A percentile compares a stretch with the other conserved stretches of the same genome.
Conservation (phyloP, 2,113 vertebrate species). For the Choloepus hoffmanni region DNA sequence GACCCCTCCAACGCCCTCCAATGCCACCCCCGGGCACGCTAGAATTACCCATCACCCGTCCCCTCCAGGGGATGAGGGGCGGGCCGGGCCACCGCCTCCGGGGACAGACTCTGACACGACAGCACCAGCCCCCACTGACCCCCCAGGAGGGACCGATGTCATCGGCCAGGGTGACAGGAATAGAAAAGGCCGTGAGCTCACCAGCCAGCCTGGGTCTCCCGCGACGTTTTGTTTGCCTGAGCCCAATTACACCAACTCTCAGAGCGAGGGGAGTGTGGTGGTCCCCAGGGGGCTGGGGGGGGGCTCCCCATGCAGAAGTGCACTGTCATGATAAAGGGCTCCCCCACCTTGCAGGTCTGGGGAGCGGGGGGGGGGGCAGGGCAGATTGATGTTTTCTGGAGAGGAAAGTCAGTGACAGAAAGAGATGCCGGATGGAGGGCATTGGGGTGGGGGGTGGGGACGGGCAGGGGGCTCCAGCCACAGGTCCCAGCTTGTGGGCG, state of each 20-base stretch:
- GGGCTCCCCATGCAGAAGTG: conserved; percentile 52
- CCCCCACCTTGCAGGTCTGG: too few species aligned
- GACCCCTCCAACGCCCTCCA: neutral
- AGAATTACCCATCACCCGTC: neutral
- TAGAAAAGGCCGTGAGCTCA: conserved; percentile 61
- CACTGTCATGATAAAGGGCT: conserved; percentile 68
- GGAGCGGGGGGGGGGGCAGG: neutral
- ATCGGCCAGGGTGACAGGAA: neutral
- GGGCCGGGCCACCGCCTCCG: neutral
- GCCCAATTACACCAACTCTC: conserved; percentile 76
- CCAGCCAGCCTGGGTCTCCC: conserved; percentile 58
- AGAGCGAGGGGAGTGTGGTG: neutral
- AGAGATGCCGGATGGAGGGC: neutral
- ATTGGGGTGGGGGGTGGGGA: neutral
- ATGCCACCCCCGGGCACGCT: neutral
- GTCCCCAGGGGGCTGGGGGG: conserved; percentile 25
- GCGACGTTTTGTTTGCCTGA: neutral
- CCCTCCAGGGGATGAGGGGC: neutral
- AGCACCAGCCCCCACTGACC: neutral
- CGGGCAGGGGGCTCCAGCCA: neutral
- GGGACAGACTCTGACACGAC: neutral
- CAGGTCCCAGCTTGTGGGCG: neutral
- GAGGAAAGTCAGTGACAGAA: neutral
- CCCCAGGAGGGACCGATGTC: neutral
- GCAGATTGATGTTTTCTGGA: neutral